phyloP scores from a whole-genome alignment of 2,888 invertebrate species.

The Acronicta psi region DNA sequence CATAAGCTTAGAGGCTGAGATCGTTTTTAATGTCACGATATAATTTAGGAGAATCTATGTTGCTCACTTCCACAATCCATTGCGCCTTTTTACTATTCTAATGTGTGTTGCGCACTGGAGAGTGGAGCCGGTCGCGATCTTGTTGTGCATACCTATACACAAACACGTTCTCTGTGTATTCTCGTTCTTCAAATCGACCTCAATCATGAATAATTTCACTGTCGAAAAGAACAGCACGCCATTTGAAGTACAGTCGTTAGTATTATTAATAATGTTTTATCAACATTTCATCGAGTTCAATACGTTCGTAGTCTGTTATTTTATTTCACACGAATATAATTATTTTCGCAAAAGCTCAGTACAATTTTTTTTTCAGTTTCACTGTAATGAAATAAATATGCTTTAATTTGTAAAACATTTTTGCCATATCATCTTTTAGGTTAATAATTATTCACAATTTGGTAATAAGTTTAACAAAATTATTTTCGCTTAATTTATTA shows the following conservation, averaged over 20 bases:
- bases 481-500: constrained; percentile 35
- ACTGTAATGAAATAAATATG: constrained; percentile 11
- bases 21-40: background rate
- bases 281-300: background rate
- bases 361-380: constrained; percentile 63
- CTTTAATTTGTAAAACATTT: constrained; percentile 31
- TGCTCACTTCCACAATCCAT: constrained; percentile 1
- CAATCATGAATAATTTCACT: background rate
- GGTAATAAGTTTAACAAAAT: constrained; percentile 32
- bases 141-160: no score
- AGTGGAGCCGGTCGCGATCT: background rate
- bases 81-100: background rate
- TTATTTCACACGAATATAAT: constrained; percentile 7
- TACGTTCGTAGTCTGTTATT: background rate
- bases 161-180: no score
- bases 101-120: background rate
- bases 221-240: background rate
- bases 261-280: background rate
- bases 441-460: constrained; percentile 27
- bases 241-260: background rate
- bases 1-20: background rate
- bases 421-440: constrained; percentile 55
- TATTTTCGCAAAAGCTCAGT: constrained; percentile 59
- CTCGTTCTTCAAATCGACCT: background rate
- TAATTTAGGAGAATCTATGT: background rate